These are phyloP conservation scores for Torymus texanus DNA, from an alignment of 2,888 invertebrate species.

Conservation along the genomic window DNA sequence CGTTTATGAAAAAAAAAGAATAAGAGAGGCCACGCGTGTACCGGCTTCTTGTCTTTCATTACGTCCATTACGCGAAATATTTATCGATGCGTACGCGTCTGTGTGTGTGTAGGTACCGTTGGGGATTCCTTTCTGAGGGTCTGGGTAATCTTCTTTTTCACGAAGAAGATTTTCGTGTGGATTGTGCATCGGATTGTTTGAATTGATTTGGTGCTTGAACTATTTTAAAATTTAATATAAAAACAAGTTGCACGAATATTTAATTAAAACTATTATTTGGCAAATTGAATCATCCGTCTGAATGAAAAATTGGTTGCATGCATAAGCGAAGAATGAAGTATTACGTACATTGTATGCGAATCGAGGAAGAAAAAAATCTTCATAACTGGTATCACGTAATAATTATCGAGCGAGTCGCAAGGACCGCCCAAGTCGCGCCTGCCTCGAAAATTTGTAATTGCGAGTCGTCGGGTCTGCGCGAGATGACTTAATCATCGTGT, in stretches of 20 bases:
- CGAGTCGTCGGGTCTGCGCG: background rate
- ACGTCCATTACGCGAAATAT: conserved; percentile 15
- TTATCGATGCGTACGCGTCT: conserved; percentile 30
- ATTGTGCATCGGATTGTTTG: too few relatives aligned
- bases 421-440: conserved; percentile 55
- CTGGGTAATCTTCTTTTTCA: conserved; percentile 19
- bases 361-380: background rate
- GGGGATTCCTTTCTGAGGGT: background rate
- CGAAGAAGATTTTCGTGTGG: background rate
- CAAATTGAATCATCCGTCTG: too few relatives aligned
- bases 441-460: conserved; percentile 43
- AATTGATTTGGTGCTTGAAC: too few relatives aligned
- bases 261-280: too few relatives aligned
- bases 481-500: conserved; percentile 34
- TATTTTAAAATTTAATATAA: too few relatives aligned
- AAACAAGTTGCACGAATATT: too few relatives aligned
- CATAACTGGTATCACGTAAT: conserved; percentile 20
- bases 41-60: conserved; percentile 59
- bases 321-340: background rate
- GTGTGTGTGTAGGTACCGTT: too few relatives aligned
- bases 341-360: conserved; percentile 18
- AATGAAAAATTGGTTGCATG: background rate
- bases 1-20: conserved; percentile 44
- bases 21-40: too few relatives aligned
- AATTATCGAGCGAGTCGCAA: conserved; percentile 32